A percentile compares a stretch with the other conserved stretches of the same genome.
Evolutionary conservation across 2,888 invertebrate species (phyloP).

Genomic region (Chrysolina oricalcia): DNA sequence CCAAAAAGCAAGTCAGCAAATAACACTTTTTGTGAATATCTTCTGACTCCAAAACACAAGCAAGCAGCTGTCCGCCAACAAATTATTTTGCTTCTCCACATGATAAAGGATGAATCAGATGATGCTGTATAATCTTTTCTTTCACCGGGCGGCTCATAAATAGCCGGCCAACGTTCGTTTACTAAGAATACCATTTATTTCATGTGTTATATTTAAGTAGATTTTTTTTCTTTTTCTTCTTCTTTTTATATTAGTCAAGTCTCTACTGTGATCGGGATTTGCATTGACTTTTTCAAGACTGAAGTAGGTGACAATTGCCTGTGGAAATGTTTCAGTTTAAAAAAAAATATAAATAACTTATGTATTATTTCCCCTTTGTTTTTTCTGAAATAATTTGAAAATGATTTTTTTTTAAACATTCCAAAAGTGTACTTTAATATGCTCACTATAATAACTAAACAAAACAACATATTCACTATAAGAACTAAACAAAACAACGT

Average conservation of each 20-base stretch:
- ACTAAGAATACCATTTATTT: not conserved
- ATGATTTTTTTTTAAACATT: not conserved
- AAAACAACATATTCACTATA: not conserved
- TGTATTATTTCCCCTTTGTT: not conserved
- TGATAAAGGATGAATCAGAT: not conserved
- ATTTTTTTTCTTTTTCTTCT: not conserved
- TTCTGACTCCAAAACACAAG: slow-evolving; percentile 16
- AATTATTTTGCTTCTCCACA: not conserved
- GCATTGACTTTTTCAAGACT: not conserved
- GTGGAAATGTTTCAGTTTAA: not conserved
- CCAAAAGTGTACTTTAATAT: not conserved
- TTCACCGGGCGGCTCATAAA: not conserved
- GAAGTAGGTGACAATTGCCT: not conserved
- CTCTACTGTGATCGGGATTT: not conserved
- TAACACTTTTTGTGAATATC: slow-evolving; percentile 20
- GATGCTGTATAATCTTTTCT: not conserved
- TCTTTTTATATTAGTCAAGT: not conserved
- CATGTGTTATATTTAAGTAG: not conserved
- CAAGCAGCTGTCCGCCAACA: slow-evolving; percentile 5
- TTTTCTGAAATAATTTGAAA: not conserved
- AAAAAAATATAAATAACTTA: not conserved
- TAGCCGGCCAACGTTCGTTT: not conserved
- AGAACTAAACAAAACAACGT: not conserved
- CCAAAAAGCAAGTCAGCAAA: slow-evolving; percentile 16
- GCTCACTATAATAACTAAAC: not conserved